phyloP scores from a whole-genome alignment of 2,888 invertebrate species.

The Hypselothyrea guttata region DNA sequence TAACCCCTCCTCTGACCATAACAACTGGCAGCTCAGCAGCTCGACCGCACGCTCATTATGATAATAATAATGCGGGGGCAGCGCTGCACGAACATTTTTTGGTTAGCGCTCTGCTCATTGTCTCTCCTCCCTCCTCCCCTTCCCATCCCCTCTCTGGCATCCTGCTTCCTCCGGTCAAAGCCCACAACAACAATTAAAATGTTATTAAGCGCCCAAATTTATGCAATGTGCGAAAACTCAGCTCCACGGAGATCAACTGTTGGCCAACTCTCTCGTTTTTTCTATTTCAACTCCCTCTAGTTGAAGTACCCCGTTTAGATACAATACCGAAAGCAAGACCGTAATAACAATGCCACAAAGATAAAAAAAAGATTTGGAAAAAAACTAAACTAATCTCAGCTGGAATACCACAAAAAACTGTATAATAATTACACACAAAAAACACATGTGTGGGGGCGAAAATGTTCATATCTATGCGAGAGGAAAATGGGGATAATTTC shows the following conservation, averaged over 20 bases:
- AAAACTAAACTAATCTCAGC: conserved; percentile 1
- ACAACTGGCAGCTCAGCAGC: conserved; percentile 21
- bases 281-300: background rate
- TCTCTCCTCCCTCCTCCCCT: background rate
- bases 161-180: conserved; percentile 50
- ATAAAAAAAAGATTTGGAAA: conserved; percentile 16
- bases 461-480: too few species aligned
- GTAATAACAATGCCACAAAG: conserved; percentile 40
- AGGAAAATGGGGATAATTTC: too few species aligned
- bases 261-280: conserved; percentile 2
- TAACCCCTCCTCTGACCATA: background rate
- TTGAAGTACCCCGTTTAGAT: background rate
- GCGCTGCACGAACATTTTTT: conserved; percentile 48
- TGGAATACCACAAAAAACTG: conserved; percentile 2
- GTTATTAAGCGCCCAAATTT: conserved; percentile 73
- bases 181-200: conserved; percentile 75
- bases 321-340: conserved; percentile 15
- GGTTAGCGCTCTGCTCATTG: conserved; percentile 17
- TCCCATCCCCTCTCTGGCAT: conserved; percentile 6
- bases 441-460: background rate
- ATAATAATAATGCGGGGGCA: conserved; percentile 68
- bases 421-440: background rate
- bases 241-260: conserved; percentile 22
- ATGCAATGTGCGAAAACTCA: conserved; percentile 54
- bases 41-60: conserved; percentile 68